These are phyloP conservation scores for Microcaecilia unicolor DNA, from an alignment of 2,797 vertebrate genomes.

Conservation along the genomic window DNA sequence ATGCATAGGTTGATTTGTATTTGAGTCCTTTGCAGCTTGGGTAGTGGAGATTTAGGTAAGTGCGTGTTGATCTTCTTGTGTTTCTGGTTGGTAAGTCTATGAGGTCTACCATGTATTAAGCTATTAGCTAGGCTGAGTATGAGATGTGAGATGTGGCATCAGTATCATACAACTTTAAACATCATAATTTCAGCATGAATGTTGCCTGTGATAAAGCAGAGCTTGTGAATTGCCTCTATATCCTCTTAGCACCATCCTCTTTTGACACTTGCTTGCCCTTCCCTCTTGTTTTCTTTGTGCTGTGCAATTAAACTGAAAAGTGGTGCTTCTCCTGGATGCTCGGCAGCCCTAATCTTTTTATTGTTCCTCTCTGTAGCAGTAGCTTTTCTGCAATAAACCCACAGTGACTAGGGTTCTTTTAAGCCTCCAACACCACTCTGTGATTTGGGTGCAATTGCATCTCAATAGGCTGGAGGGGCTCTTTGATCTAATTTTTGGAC, in stretches of 20 bases:
- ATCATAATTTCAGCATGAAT: constrained; percentile 20
- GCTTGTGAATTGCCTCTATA: constrained; percentile 27
- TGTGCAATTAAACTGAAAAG: constrained; percentile 70
- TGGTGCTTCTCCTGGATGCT: constrained; percentile 70
- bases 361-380: constrained; percentile 78
- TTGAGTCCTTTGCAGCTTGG: too few species aligned
- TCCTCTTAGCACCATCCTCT: constrained; percentile 36
- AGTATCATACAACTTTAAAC: constrained; percentile 21
- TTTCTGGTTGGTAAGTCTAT: too few species aligned
- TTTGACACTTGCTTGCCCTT: constrained; percentile 65
- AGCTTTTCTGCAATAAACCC: constrained; percentile 70
- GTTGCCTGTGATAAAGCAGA: constrained; percentile 28
- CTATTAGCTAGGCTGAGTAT: too few species aligned
- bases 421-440: constrained; percentile 59
- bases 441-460: constrained; percentile 69
- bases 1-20: too few species aligned
- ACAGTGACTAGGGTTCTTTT: constrained; percentile 67
- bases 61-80: too few species aligned
- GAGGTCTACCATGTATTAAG: too few species aligned
- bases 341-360: constrained; percentile 71
- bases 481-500: constrained; percentile 77
- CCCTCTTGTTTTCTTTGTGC: constrained; percentile 65
- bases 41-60: too few species aligned
- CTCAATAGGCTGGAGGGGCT: constrained; percentile 58
- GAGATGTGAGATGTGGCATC: too few species aligned